Percentiles rank a stretch among this genome's conserved stretches.
These are phyloP conservation scores for Ericerus pela DNA, from an alignment of 1,140 invertebrate genomes.

Conservation along the genomic window DNA sequence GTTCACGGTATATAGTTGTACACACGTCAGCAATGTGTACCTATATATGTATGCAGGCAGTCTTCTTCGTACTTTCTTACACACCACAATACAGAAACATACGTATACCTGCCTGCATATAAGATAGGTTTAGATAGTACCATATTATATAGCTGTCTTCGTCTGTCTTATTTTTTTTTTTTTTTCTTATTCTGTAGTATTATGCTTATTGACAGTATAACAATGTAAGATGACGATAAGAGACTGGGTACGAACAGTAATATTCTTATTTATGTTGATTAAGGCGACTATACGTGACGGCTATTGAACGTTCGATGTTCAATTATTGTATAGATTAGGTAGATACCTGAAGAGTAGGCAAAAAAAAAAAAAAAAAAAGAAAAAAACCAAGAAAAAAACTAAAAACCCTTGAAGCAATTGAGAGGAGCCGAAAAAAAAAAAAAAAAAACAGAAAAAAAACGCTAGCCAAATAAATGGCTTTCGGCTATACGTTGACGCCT, in stretches of 20 bases:
- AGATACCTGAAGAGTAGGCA: neutral
- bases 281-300: slow-evolving; percentile 9
- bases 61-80: too few relatives aligned
- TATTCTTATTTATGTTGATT: slow-evolving; percentile 12
- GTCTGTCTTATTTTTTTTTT: neutral
- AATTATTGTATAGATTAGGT: slow-evolving; percentile 4
- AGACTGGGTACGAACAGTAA: slow-evolving; percentile 3
- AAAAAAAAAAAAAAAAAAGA: neutral
- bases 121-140: too few relatives aligned
- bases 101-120: too few relatives aligned
- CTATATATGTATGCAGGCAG: too few relatives aligned
- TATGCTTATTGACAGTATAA: slow-evolving; percentile 9
- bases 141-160: slow-evolving; percentile 5
- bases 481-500: slow-evolving; percentile 6
- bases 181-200: neutral
- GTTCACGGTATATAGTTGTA: too few relatives aligned
- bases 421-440: neutral
- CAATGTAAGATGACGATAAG: slow-evolving; percentile 11
- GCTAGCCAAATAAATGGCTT: slow-evolving; percentile 6
- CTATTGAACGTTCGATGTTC: slow-evolving; percentile 7
- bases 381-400: too few relatives aligned
- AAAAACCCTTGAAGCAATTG: too few relatives aligned
- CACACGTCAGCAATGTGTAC: too few relatives aligned
- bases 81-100: too few relatives aligned
- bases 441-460: neutral